Evolutionary conservation across 2,113 vertebrate species (phyloP).

Genomic region (Taxidea taxus): DNA sequence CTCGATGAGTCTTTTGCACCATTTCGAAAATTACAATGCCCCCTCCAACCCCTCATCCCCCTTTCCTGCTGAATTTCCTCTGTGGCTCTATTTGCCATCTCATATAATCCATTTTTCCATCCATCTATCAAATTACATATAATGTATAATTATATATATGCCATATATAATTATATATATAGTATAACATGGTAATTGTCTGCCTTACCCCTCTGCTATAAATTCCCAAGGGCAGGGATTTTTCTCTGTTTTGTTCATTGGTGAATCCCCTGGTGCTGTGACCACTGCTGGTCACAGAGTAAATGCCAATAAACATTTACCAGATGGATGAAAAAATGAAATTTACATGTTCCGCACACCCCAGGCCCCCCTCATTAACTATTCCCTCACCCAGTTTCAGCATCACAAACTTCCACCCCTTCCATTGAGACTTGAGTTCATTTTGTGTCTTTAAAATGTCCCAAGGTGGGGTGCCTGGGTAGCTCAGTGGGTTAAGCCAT

Average conservation of each 20-base stretch:
- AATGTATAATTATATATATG: not conserved
- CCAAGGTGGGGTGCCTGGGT: not conserved
- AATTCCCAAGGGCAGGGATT: not conserved
- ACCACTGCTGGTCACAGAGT: not conserved
- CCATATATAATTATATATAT: not conserved
- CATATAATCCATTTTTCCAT: not conserved
- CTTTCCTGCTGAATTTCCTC: not conserved
- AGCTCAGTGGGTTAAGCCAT: not conserved
- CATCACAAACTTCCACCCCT: not conserved
- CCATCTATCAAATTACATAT: not conserved
- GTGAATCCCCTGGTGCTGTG: not conserved
- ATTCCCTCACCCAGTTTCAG: not conserved
- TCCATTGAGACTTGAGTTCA: not conserved
- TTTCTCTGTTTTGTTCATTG: conserved; percentile 45
- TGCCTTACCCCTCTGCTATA: not conserved
- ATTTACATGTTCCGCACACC: not conserved
- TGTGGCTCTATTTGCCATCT: not conserved
- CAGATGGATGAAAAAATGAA: not conserved
- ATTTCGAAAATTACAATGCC: not conserved
- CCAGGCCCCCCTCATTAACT: not conserved
- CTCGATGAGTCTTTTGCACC: not conserved
- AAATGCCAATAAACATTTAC: conserved; percentile 5
- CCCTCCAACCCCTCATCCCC: not conserved
- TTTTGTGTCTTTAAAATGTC: not conserved
- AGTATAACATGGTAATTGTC: not conserved